A percentile compares a stretch with the other conserved stretches of the same genome.
These are phyloP conservation scores for Hyphantria cunea DNA, from an alignment of 1,140 invertebrate genomes.

Conservation along the genomic window DNA sequence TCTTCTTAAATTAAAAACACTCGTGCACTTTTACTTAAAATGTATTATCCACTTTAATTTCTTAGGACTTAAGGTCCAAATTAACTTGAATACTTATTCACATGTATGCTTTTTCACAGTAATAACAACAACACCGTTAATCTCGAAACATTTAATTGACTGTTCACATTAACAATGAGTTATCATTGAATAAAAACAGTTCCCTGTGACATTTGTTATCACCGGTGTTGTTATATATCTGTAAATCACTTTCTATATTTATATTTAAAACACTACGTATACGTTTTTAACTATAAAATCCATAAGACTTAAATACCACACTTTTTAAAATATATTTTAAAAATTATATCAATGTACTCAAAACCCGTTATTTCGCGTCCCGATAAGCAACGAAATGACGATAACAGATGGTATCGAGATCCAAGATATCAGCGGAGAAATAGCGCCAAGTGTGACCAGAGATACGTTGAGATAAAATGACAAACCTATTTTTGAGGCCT, in stretches of 20 bases:
- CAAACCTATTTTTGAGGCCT: background rate
- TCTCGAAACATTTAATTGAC: background rate
- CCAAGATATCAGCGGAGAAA: background rate
- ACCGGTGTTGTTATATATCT: background rate
- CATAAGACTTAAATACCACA: too few species aligned
- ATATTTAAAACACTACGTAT: too few species aligned
- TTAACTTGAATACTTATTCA: too few species aligned
- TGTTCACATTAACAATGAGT: background rate
- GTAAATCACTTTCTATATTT: too few species aligned
- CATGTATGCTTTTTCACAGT: too few species aligned
- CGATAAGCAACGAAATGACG: constrained; percentile 2
- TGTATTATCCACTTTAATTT: too few species aligned
- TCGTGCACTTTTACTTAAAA: too few species aligned
- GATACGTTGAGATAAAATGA: constrained; percentile 6
- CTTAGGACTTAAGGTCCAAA: too few species aligned
- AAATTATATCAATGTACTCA: too few species aligned
- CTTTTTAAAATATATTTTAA: too few species aligned
- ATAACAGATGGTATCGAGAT: constrained; percentile 1
- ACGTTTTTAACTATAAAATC: background rate
- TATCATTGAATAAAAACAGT: background rate
- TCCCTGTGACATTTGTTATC: background rate
- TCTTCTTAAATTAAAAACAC: too few species aligned
- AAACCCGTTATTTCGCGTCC: background rate
- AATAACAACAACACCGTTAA: too few species aligned
- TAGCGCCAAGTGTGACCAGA: constrained; percentile 1